phyloP scores from a whole-genome alignment of 2,113 vertebrate genomes.

The Bubo scandiacus region DNA sequence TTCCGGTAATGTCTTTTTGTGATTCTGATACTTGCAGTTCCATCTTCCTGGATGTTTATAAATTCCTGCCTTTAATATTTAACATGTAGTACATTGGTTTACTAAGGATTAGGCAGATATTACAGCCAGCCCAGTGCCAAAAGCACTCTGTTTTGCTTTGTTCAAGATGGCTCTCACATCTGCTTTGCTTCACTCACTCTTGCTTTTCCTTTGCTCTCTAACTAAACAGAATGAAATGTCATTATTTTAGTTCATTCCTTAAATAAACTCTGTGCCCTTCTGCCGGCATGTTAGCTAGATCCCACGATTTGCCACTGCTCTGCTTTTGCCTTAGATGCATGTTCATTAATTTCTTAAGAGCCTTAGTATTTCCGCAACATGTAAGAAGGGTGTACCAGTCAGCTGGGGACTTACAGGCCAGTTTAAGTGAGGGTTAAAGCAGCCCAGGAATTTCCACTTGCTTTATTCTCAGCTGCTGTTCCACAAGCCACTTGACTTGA shows the following conservation, averaged over 20 bases:
- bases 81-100: not conserved
- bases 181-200: not conserved
- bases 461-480: not conserved
- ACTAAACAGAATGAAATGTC: not conserved
- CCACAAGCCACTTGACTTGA: not conserved
- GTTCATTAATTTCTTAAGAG: not conserved
- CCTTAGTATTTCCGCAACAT: not conserved
- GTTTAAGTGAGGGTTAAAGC: not conserved
- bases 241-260: not conserved
- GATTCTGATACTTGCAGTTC: not conserved
- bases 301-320: not conserved
- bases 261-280: not conserved
- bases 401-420: not conserved
- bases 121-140: not conserved
- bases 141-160: not conserved
- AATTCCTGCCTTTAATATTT: not conserved
- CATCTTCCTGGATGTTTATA: not conserved
- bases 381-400: not conserved
- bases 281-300: not conserved
- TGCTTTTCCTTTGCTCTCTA: not conserved
- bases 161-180: not conserved
- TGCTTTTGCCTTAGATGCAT: not conserved
- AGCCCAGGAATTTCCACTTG: not conserved
- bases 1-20: not conserved
- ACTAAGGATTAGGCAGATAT: not conserved